A percentile compares a stretch with the other conserved stretches of the same genome.
These are phyloP conservation scores for Scolopax bukidnonensis DNA, from an alignment of 2,797 vertebrate genomes.

Conservation along the genomic window DNA sequence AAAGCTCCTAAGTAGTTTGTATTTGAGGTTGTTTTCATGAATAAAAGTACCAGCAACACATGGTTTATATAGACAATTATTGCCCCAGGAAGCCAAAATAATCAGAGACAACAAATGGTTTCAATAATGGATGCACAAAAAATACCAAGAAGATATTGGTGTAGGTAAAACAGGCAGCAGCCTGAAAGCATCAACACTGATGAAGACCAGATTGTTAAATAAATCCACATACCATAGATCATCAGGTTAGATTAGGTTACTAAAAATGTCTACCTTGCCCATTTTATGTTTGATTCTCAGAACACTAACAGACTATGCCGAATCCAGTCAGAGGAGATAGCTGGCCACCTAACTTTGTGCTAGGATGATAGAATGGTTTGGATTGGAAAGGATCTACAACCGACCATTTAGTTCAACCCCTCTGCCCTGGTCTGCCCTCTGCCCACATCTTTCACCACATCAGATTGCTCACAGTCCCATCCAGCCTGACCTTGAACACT, in stretches of 20 bases:
- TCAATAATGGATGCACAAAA: not conserved
- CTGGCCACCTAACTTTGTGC: not conserved
- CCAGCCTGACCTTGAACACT: not conserved
- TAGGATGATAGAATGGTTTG: not conserved
- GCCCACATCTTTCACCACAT: not conserved
- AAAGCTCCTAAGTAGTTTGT: not conserved
- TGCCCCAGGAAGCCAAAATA: not conserved
- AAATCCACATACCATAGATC: rapidly evolving
- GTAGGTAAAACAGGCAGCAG: not conserved
- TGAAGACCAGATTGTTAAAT: not conserved
- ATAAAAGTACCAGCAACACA: not conserved
- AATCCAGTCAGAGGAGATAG: not conserved
- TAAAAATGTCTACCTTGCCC: not conserved
- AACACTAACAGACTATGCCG: not conserved
- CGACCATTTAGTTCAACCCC: not conserved
- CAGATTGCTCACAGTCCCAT: not conserved
- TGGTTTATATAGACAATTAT: not conserved
- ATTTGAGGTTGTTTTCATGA: not conserved
- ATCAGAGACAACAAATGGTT: not conserved
- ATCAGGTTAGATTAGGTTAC: not conserved
- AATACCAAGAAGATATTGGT: not conserved
- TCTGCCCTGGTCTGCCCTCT: rapidly evolving
- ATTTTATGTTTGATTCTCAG: not conserved
- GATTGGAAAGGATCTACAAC: not conserved
- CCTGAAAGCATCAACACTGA: not conserved